These are phyloP conservation scores for Lophius piscatorius DNA, from an alignment of 2,113 vertebrate species.

Conservation along the genomic window DNA sequence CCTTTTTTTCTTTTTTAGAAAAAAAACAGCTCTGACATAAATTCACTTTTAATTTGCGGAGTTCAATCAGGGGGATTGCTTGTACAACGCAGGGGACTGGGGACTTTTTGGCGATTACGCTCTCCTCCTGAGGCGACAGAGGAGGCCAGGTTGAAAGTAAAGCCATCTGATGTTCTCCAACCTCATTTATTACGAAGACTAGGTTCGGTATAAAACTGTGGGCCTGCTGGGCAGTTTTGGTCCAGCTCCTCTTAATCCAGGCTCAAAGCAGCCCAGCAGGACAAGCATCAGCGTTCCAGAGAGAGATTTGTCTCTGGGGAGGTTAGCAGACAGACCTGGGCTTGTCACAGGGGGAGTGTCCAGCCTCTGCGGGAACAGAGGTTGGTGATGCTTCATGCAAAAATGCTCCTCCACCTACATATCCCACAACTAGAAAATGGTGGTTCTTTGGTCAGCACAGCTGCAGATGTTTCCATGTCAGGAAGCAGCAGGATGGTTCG, in stretches of 20 bases:
- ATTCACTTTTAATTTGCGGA: no score
- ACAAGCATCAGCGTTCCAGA: conserved; percentile 33
- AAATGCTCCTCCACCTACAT: conserved; percentile 46
- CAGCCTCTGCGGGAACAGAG: conserved; percentile 23
- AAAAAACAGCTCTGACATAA: no score
- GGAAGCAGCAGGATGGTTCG: conserved; percentile 50
- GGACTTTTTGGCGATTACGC: no score
- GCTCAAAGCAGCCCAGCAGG: conserved; percentile 51
- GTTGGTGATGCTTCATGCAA: conserved; percentile 24
- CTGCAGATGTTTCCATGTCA: conserved; percentile 60
- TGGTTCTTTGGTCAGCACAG: conserved; percentile 25
- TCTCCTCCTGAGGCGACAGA: no score
- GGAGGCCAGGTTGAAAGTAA: no score
- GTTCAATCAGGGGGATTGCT: no score
- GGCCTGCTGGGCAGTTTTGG: conserved; percentile 32
- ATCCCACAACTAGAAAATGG: conserved; percentile 12
- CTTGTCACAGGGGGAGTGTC: conserved; percentile 57
- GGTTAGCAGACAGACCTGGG: conserved; percentile 60
- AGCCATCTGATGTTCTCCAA: background rate
- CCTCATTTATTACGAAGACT: background rate
- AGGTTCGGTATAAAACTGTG: conserved; percentile 10
- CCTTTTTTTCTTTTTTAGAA: no score
- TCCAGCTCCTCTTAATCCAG: conserved; percentile 50
- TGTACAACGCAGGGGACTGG: no score
- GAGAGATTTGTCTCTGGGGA: conserved; percentile 42